These are phyloP conservation scores for Galago senegalensis DNA, from an alignment of 2,797 vertebrate genomes.

Conservation along the genomic window DNA sequence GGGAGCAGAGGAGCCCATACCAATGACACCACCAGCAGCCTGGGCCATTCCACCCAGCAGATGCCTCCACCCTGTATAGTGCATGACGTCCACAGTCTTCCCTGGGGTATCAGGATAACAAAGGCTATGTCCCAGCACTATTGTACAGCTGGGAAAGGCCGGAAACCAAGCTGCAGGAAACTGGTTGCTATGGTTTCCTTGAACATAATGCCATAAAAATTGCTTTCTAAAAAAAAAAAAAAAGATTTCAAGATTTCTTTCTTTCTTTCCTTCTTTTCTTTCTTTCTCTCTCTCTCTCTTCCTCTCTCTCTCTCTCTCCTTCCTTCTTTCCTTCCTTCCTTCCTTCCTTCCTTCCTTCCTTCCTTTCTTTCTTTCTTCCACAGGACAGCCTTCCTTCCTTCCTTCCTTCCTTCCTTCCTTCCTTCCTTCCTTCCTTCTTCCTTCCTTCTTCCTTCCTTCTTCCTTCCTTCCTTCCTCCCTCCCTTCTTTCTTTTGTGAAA, in stretches of 20 bases:
- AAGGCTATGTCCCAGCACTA: conserved; percentile 75
- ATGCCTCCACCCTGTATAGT: conserved; percentile 63
- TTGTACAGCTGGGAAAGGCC: conserved; percentile 76
- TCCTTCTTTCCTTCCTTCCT: background rate
- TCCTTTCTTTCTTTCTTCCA: background rate
- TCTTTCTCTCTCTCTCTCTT: background rate
- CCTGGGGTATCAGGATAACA: conserved; percentile 76
- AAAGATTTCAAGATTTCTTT: background rate
- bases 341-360: background rate
- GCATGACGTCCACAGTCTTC: conserved; percentile 50
- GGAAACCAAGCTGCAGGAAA: conserved; percentile 82
- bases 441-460: too few relatives aligned
- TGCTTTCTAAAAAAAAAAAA: conserved; percentile 56
- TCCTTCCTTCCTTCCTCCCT: too few relatives aligned
- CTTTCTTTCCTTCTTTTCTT: background rate
- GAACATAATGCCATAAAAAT: conserved; percentile 75
- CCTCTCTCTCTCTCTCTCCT: background rate
- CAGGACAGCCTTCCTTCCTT: too few relatives aligned
- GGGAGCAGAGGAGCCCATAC: background rate
- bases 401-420: too few relatives aligned
- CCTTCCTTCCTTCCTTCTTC: too few relatives aligned
- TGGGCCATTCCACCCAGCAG: background rate
- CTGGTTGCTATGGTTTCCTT: conserved; percentile 83
- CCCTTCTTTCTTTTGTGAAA: background rate
- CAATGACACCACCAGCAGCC: background rate